These are phyloP conservation scores for Anarsia innoxiella DNA, from an alignment of 2,888 invertebrate genomes.

Conservation along the genomic window DNA sequence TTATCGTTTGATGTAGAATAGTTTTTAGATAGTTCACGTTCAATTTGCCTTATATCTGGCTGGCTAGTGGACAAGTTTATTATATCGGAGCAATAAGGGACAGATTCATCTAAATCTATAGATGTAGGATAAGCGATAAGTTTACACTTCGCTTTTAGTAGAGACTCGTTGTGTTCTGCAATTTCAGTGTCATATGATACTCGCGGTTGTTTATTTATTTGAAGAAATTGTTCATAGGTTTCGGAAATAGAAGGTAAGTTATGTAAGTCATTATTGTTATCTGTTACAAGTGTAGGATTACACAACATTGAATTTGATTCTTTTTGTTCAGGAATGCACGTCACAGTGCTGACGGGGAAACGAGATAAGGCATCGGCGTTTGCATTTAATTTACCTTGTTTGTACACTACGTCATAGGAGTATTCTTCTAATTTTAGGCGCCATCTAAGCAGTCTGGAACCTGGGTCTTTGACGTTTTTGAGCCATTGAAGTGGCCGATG, in stretches of 20 bases:
- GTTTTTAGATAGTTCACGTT: neutral
- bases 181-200: neutral
- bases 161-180: slow-evolving; percentile 1
- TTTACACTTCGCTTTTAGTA: neutral
- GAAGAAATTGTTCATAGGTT: slow-evolving; percentile 2
- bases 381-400: slow-evolving; percentile 15
- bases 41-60: neutral
- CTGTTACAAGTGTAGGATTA: too few relatives aligned
- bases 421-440: slow-evolving; percentile 18
- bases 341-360: slow-evolving; percentile 11
- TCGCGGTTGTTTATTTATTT: neutral
- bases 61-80: neutral
- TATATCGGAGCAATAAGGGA: neutral
- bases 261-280: too few relatives aligned
- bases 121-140: slow-evolving; percentile 2
- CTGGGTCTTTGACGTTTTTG: slow-evolving; percentile 10
- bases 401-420: slow-evolving; percentile 18
- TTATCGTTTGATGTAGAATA: neutral
- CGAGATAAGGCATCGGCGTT: neutral
- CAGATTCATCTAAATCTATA: slow-evolving; percentile 1
- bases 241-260: too few relatives aligned
- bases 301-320: neutral
- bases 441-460: slow-evolving; percentile 12
- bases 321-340: too few relatives aligned
- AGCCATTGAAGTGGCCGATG: slow-evolving; percentile 12